phyloP scores from a whole-genome alignment of 2,797 vertebrate genomes.

The Pangasius sanitwongsei region DNA sequence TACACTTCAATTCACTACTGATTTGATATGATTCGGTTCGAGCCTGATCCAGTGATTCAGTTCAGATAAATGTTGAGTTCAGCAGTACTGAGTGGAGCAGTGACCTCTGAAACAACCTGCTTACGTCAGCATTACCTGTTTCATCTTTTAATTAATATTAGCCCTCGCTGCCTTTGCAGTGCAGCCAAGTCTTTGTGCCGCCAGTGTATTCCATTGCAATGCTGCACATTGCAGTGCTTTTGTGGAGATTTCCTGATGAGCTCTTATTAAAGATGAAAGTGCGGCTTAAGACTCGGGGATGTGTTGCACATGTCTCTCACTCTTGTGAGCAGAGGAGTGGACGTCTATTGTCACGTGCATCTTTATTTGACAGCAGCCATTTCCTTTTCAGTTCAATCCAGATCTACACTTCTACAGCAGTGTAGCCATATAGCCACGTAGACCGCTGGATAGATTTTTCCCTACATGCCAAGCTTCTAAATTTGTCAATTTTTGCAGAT shows the following conservation, averaged over 20 bases:
- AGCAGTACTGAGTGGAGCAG: background rate
- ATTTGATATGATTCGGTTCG: background rate
- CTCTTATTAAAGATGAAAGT: too few relatives aligned
- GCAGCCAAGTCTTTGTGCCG: too few relatives aligned
- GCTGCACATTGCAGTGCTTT: background rate
- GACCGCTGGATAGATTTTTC: background rate
- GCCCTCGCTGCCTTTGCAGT: too few relatives aligned
- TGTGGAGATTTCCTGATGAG: background rate
- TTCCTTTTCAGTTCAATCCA: background rate
- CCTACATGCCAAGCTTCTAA: background rate
- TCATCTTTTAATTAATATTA: too few relatives aligned
- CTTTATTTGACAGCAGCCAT: background rate
- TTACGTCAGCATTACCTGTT: too few relatives aligned
- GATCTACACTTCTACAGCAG: background rate
- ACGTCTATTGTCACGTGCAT: background rate
- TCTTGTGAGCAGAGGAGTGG: background rate
- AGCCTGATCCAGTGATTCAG: too few relatives aligned
- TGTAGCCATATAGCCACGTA: background rate
- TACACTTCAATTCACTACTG: background rate
- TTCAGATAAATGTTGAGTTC: background rate
- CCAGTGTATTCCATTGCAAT: background rate
- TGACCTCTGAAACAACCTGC: background rate
- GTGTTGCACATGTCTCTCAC: background rate
- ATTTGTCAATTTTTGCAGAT: background rate
- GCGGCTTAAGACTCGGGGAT: background rate